Percentiles rank a stretch among this genome's conserved stretches.
Conservation (phyloP, 30 jellyfish, hydroid and myxozoan genomes). For the Turritopsis dohrnii region DNA sequence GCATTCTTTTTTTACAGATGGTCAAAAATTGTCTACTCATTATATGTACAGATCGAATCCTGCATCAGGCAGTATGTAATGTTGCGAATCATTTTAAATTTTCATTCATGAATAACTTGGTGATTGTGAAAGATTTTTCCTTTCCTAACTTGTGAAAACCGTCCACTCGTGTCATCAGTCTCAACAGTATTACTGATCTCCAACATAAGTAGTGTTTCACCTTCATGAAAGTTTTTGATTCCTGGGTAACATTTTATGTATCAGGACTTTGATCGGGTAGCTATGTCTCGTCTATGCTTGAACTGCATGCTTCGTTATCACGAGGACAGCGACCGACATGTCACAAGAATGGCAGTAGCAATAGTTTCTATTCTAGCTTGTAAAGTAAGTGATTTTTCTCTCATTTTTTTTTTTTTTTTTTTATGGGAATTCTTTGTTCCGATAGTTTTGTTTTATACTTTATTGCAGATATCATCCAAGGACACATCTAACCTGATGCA, state of each 20-base stretch:
- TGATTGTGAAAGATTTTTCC: neutral
- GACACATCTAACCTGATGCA: slow-evolving; percentile 66
- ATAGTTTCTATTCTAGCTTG: slow-evolving; percentile 85
- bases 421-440: neutral
- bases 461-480: slow-evolving; percentile 59
- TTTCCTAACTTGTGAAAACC: too few species aligned
- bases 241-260: too few species aligned
- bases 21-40: slow-evolving; percentile 82
- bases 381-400: slow-evolving; percentile 45
- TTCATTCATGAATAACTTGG: neutral
- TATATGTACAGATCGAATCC: slow-evolving; percentile 77
- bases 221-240: neutral
- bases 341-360: slow-evolving; percentile 94
- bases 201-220: too few species aligned
- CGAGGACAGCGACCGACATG: slow-evolving; percentile 57
- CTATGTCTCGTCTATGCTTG: slow-evolving; percentile 68
- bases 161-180: too few species aligned
- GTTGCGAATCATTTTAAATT: neutral
- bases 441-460: neutral
- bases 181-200: too few species aligned
- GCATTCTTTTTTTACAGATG: slow-evolving; percentile 35
- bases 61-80: slow-evolving; percentile 69
- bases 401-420: neutral
- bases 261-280: slow-evolving; percentile 73
- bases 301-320: slow-evolving; percentile 75